phyloP scores from a whole-genome alignment of 2,888 invertebrate species.

The Steinernema scapterisci region DNA sequence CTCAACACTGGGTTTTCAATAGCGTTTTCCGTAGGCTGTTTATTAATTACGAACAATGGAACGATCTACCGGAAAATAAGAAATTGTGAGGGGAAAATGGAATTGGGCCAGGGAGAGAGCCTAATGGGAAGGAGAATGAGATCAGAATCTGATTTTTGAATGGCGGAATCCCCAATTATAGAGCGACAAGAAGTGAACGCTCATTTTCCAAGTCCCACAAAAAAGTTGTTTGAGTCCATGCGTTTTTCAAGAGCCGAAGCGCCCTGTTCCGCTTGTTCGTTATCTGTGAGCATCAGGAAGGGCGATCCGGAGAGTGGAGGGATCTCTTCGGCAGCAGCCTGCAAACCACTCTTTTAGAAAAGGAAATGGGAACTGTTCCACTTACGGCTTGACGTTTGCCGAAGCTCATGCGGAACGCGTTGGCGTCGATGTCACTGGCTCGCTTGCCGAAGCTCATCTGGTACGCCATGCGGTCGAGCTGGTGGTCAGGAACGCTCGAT shows the following conservation, averaged over 20 bases:
- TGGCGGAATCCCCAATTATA: background rate
- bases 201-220: slow-evolving; percentile 26
- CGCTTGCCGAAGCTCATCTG: slow-evolving; percentile 44
- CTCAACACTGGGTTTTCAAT: too few species aligned
- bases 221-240: slow-evolving; percentile 25
- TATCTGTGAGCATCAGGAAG: slow-evolving; percentile 1
- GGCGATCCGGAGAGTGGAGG: slow-evolving; percentile 7
- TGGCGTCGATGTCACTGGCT: background rate
- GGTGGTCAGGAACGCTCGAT: background rate
- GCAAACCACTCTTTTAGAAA: background rate
- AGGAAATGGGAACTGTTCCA: background rate
- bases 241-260: background rate
- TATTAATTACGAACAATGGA: background rate
- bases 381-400: slow-evolving; percentile 18
- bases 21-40: background rate
- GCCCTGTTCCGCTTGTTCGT: background rate
- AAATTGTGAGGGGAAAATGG: background rate
- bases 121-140: background rate
- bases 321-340: slow-evolving; percentile 6
- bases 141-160: background rate
- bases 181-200: background rate
- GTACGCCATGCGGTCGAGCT: slow-evolving; percentile 40
- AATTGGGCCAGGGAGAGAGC: background rate
- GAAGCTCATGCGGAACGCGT: slow-evolving; percentile 22
- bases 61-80: background rate